These are phyloP conservation scores for Parnassius orleans DNA, from an alignment of 2,888 invertebrate genomes.

Conservation along the genomic window DNA sequence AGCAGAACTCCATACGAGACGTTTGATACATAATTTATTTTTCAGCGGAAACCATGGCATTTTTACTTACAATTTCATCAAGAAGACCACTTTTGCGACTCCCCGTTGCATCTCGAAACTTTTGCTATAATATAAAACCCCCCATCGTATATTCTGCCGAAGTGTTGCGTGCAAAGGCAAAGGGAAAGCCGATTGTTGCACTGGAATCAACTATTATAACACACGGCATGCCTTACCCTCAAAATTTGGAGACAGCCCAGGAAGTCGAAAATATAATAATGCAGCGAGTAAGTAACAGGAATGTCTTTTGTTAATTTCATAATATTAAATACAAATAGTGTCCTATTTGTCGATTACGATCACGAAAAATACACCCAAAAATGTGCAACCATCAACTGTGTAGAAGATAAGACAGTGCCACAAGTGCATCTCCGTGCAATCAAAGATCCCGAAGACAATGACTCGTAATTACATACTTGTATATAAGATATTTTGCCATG, in stretches of 20 bases:
- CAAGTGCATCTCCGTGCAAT: no score
- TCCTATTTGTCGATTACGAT: no score
- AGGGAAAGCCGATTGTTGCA: conserved; percentile 90
- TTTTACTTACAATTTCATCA: background rate
- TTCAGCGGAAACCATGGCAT: conserved; percentile 13
- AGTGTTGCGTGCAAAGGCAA: conserved; percentile 83
- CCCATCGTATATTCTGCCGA: conserved; percentile 78
- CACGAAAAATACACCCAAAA: no score
- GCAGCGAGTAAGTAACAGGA: conserved; percentile 73
- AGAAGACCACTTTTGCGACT: conserved; percentile 19
- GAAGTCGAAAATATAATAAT: conserved; percentile 90
- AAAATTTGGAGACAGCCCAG: conserved; percentile 92
- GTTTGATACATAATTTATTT: background rate
- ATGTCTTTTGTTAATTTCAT: no score
- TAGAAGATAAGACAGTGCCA: no score
- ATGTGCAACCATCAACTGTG: no score
- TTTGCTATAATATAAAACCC: background rate
- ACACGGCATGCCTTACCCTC: conserved; percentile 98
- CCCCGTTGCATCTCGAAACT: conserved; percentile 14
- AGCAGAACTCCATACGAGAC: background rate
- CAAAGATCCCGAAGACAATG: no score
- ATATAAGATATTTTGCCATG: no score
- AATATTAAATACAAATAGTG: no score
- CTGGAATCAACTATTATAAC: conserved; percentile 99
- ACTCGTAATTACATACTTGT: no score